A percentile compares a stretch with the other conserved stretches of the same genome.
Conservation (phyloP, 2,113 vertebrate genomes). For the Amblyornis subalaris region DNA sequence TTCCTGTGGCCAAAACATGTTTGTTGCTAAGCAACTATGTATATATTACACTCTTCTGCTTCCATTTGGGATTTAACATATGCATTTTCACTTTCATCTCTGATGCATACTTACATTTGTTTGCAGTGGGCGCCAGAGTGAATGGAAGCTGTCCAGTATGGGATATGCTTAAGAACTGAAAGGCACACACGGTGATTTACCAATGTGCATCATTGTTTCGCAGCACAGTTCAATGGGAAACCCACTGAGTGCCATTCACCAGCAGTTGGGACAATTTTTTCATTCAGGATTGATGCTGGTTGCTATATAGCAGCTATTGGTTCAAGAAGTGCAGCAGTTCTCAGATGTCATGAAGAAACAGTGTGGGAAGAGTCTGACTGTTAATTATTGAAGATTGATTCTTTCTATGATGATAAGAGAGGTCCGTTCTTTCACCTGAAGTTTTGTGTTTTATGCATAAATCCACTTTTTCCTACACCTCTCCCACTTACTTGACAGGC, state of each 20-base stretch:
- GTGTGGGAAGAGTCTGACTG: neutral
- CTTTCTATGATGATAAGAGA: neutral
- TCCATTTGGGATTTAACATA: conserved; percentile 66
- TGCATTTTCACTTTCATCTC: conserved; percentile 69
- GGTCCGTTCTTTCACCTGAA: neutral
- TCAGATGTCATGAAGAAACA: conserved; percentile 32
- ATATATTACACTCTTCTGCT: conserved; percentile 62
- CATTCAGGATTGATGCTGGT: conserved; percentile 44
- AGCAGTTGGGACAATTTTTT: conserved; percentile 53
- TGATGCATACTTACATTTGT: conserved; percentile 64
- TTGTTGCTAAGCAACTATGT: conserved; percentile 68
- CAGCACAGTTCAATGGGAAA: conserved; percentile 44
- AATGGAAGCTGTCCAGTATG: conserved; percentile 67
- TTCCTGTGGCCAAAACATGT: conserved; percentile 55
- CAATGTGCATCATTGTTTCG: conserved; percentile 56
- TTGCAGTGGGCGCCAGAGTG: conserved; percentile 60
- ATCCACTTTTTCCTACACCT: conserved; percentile 17
- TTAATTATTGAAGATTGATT: conserved; percentile 41
- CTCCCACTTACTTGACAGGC: conserved; percentile 10
- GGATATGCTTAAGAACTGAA: conserved; percentile 65
- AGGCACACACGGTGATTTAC: conserved; percentile 59
- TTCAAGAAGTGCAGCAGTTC: conserved; percentile 37
- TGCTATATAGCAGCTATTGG: conserved; percentile 12
- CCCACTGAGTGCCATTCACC: conserved; percentile 60
- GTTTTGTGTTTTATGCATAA: conserved; percentile 19